Evolutionary conservation across 2,113 vertebrate genomes (phyloP).

Genomic region (Mesembrinibis cayennensis): DNA sequence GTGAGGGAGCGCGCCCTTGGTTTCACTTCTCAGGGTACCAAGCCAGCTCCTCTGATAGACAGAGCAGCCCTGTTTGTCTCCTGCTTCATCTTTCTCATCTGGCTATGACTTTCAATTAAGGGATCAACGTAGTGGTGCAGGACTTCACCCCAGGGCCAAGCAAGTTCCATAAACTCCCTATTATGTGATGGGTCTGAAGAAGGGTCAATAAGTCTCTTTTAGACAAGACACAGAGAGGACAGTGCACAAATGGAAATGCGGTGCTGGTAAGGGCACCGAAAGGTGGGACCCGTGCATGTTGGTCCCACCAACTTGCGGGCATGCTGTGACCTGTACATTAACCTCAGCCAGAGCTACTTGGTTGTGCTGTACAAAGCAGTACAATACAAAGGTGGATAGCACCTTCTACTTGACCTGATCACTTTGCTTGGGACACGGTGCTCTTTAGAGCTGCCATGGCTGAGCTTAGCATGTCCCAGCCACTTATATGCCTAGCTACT

Average conservation of each 20-base stretch:
- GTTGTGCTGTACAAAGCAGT: neutral
- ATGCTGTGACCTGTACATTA: neutral
- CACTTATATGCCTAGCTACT: neutral
- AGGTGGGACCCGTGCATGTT: neutral
- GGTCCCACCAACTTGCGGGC: neutral
- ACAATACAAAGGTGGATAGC: rapidly evolving
- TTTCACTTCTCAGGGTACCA: neutral
- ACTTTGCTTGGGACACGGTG: neutral
- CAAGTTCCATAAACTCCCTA: neutral
- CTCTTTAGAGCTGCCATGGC: neutral
- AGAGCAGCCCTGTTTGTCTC: neutral
- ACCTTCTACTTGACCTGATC: neutral
- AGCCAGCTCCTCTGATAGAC: neutral
- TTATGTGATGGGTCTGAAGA: neutral
- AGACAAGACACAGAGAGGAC: neutral
- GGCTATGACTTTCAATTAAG: neutral
- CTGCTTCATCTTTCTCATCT: neutral
- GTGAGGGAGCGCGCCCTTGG: neutral
- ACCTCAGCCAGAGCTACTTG: rapidly evolving
- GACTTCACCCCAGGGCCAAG: neutral
- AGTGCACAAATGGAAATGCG: neutral
- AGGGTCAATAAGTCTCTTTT: neutral
- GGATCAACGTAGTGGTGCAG: neutral
- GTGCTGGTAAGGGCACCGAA: neutral
- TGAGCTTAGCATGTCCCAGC: neutral